phyloP scores from a whole-genome alignment of 2,113 vertebrate species.

The Euleptes europaea region DNA sequence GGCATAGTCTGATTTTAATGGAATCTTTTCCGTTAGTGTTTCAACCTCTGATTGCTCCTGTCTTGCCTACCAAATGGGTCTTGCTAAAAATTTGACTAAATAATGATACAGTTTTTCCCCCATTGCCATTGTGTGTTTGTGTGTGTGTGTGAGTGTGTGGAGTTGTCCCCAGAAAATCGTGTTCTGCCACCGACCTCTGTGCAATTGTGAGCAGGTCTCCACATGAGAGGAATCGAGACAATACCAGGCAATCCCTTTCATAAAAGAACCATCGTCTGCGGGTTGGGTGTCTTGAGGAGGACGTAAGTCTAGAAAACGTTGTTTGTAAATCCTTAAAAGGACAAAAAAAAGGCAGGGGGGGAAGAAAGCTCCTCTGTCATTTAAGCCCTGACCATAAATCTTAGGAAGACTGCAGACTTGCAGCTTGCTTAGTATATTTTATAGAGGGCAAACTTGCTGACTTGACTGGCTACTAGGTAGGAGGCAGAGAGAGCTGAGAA shows the following conservation, averaged over 20 bases:
- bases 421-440: conserved; percentile 53
- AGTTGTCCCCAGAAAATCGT: background rate
- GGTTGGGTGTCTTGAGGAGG: background rate
- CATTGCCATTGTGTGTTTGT: background rate
- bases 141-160: no score
- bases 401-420: background rate
- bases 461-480: conserved; percentile 47
- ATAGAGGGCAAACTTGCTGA: conserved; percentile 63
- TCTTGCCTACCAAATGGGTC: background rate
- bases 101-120: background rate
- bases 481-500: conserved; percentile 48
- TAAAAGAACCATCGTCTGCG: no score
- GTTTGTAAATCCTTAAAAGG: background rate
- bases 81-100: background rate
- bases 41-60: background rate
- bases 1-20: background rate
- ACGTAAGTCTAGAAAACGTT: background rate
- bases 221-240: background rate
- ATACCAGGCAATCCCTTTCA: no score
- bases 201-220: no score
- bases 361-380: background rate
- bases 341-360: background rate
- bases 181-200: background rate
- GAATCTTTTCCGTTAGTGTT: background rate
- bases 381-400: background rate